A percentile compares a stretch with the other conserved stretches of the same genome.
Evolutionary conservation across 2,797 vertebrate genomes (phyloP).

Genomic region (Enteromius argenteus): DNA sequence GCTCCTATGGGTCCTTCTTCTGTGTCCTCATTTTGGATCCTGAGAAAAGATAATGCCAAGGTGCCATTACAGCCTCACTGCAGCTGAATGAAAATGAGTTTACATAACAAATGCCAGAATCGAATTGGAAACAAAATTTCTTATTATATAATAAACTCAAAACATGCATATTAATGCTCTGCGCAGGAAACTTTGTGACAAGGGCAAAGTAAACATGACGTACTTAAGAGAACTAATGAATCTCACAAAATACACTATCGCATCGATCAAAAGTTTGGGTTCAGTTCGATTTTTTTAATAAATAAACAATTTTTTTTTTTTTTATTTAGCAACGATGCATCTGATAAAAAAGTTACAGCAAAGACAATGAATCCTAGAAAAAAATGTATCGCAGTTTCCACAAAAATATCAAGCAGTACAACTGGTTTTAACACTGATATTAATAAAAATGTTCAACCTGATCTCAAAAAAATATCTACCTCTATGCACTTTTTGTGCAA

Average conservation of each 20-base stretch:
- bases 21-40: conserved; percentile 39
- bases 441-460: background rate
- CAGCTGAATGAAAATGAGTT: conserved; percentile 9
- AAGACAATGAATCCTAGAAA: background rate
- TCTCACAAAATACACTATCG: background rate
- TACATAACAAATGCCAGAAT: conserved; percentile 6
- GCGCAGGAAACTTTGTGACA: background rate
- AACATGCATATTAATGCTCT: conserved; percentile 20
- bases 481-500: too few relatives aligned
- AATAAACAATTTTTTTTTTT: too few relatives aligned
- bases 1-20: conserved; percentile 11
- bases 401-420: background rate
- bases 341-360: background rate
- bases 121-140: background rate
- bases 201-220: background rate
- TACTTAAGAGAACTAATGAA: background rate
- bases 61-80: conserved; percentile 19
- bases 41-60: conserved; percentile 35
- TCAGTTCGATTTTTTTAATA: background rate
- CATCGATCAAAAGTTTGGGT: background rate
- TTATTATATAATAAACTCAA: conserved; percentile 2
- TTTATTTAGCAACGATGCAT: background rate
- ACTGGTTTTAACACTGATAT: background rate
- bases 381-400: background rate
- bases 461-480: too few relatives aligned